A percentile compares a stretch with the other conserved stretches of the same genome.
Conservation (phyloP, 2,888 invertebrate species). For the Drosophila quasianomalipes region DNA sequence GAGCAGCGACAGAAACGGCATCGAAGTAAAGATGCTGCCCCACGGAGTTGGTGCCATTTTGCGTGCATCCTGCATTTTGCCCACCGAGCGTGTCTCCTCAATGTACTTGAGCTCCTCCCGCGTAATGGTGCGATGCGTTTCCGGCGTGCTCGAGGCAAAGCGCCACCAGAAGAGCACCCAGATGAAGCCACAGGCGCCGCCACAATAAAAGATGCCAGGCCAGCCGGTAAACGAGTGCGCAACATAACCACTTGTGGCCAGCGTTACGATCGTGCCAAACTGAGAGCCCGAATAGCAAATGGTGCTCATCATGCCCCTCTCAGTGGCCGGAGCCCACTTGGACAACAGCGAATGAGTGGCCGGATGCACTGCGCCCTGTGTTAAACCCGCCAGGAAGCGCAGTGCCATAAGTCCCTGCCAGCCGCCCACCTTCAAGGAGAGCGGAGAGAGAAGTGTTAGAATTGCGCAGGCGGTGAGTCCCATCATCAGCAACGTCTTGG, state of each 20-base stretch:
- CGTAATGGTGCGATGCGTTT: conserved; percentile 88
- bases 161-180: conserved; percentile 89
- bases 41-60: conserved; percentile 88
- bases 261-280: conserved; percentile 92
- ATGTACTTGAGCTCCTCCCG: conserved; percentile 89
- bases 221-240: conserved; percentile 90
- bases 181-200: conserved; percentile 88
- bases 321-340: conserved; percentile 90
- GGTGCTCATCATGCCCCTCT: conserved; percentile 89
- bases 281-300: conserved; percentile 91
- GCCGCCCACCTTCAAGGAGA: conserved; percentile 88
- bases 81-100: conserved; percentile 86
- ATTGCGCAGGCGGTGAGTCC: conserved; percentile 88
- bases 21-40: conserved; percentile 90
- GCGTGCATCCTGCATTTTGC: conserved; percentile 67
- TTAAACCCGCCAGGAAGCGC: conserved; percentile 89
- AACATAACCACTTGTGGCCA: conserved; percentile 90
- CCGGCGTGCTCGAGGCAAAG: conserved; percentile 89
- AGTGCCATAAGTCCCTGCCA: conserved; percentile 87
- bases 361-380: conserved; percentile 90
- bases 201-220: conserved; percentile 92
- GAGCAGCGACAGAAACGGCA: conserved; percentile 92
- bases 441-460: conserved; percentile 89
- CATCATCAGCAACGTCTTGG: conserved; percentile 87
- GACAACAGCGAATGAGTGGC: conserved; percentile 89